Evolutionary conservation across 2,888 invertebrate species (phyloP), one percentile per base, ranked within the genome.

Genomic region (Himalopsyche kuldschensis): DNA sequence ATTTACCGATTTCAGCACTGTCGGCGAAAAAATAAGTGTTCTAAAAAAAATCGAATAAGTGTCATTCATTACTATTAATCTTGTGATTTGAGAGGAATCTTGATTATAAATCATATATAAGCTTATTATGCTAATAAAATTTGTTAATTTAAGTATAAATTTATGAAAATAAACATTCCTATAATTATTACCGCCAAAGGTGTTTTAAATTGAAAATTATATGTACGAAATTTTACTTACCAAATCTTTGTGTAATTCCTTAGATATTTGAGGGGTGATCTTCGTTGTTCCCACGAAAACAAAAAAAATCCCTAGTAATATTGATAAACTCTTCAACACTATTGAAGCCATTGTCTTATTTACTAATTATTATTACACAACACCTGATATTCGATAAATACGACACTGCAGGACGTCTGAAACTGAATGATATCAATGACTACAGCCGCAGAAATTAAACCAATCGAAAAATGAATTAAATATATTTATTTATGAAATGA

Each of bases 181-280:
- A 20, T 6, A 55, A 20, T 55, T n/a, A 55, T 55, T 55, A 55
- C 55, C 55, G 55, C 55, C 55, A 55, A 55, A 20, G 24, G n/a
- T 4, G 1, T 55, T 55, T 20, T 20, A 55, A 55, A 55, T 55
- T 55, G 3, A 6, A 48, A 20, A 55, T 11, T 55, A 0, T 55
- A n/a, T 0, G 3, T 55, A 55, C 2, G 6, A 55, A 55, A 55
- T 20, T 20, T 10, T 30, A 91, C 96, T 95, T 91, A 98, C 98
- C 95, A 98, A 94, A 92, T 98, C 98, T 93, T 97, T 97, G 90
- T 98, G 98, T 86, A 98, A 94, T 91, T 98, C 98, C 92, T 97
- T 97, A 88, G 97, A 98, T 87, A 98, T 94, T 88, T 95, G 94
- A 87, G 97, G 97, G 86, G 98, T 96, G 86, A 98, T 91, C 92